Base-by-base conservation (phyloP, 2,113 vertebrate species). In the Podilymbus podiceps region DNA sequence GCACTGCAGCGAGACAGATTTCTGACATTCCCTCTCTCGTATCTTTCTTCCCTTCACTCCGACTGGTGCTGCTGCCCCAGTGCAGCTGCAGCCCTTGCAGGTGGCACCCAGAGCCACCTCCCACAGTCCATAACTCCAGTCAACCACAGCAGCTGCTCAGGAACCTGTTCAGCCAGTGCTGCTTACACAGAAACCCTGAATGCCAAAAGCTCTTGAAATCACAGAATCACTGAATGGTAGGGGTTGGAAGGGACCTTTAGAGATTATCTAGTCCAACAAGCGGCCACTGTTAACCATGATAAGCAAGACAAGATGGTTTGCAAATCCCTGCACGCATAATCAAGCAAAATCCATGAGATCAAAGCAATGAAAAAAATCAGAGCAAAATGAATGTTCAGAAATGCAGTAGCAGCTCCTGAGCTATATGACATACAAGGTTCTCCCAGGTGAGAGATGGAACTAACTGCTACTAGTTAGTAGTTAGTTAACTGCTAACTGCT, bases 111-210 rank as follows among this genome's bases (percentile, higher is more conserved):
- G 22, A 46, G n/a, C 55, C 9, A 18, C 8, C 5, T 68, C 63
- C 11, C 74, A 33, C 53, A 25, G 14, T 4, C 28, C 8, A 6
- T 5, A 6, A 25, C 38, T 38, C 38, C 38, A 38, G 38, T 38
- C 38, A 38, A 9, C 38, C 3, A 2, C 55, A 7, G 47, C 67
- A 33, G 31, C 67, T 40, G 44, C 8, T 47, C 0, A 0, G 42
- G 14, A 67, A 13, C 14, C 21, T 3, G 5, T 44, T 68, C 6
- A 18, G 20, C 12, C 49, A 6, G 19, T 1, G 21, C 25, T 23
- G 47, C 50, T 18, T 7, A 0, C 0, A 3, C 0, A 2, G 47
- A 56, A 82, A 24, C 1, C 3, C 28, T 0, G 15, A 64, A 28
- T 0, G 15, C 5, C 28, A 16, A 25, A 44, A 75, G 0, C 68